A percentile compares a stretch with the other conserved stretches of the same genome.
Evolutionary conservation across 2,113 vertebrate genomes (phyloP).

Genomic region (Platycercus adscitus): DNA sequence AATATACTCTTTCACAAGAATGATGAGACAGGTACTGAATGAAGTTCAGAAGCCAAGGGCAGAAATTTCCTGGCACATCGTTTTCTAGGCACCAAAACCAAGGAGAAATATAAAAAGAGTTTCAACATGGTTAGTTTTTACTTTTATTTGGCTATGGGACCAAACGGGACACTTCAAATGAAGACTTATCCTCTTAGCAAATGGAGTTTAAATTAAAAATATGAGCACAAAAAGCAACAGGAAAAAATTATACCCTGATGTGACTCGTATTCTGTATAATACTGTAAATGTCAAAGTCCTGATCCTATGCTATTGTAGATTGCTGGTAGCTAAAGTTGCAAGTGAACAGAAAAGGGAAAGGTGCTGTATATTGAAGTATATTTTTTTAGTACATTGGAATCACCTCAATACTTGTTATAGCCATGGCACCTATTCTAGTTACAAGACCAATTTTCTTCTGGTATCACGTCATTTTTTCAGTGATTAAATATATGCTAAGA

Average conservation of each 20-base stretch:
- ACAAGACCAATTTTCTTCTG: constrained; percentile 8
- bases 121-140: background rate
- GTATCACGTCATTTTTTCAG: background rate
- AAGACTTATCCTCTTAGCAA: constrained; percentile 24
- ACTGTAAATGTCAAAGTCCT: constrained; percentile 42
- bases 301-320: constrained; percentile 7
- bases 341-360: background rate
- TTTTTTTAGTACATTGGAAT: constrained; percentile 15
- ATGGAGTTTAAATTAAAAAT: constrained; percentile 32
- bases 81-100: background rate
- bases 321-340: constrained; percentile 24
- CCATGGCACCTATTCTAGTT: background rate
- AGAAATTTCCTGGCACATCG: background rate
- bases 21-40: background rate
- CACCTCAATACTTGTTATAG: background rate
- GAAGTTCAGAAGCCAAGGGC: background rate
- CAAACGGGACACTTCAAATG: constrained; percentile 30
- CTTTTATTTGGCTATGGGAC: constrained; percentile 43
- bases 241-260: constrained; percentile 38
- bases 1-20: background rate
- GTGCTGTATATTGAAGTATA: background rate
- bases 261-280: constrained; percentile 31
- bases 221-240: constrained; percentile 36
- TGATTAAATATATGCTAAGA: constrained; percentile 49
- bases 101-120: background rate